Percentiles rank a stretch among this genome's conserved stretches.
Conservation (phyloP, 2,888 invertebrate genomes). For the Aporophyla nigra region DNA sequence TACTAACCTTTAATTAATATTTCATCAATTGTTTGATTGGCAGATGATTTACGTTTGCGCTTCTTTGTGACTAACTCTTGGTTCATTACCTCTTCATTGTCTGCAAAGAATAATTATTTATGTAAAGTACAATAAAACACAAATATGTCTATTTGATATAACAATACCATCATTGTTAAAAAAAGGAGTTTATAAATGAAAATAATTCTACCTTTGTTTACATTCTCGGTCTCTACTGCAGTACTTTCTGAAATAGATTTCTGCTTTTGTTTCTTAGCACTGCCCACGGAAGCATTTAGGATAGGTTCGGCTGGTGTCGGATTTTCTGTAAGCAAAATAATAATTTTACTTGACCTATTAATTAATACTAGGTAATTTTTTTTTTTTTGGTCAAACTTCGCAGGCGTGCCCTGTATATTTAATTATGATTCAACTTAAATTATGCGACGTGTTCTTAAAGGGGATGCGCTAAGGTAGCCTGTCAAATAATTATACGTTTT, state of each 20-base stretch:
- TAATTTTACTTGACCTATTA: background rate
- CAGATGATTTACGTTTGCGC: conserved; percentile 63
- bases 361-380: background rate
- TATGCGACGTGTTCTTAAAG: no score
- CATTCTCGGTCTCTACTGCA: conserved; percentile 6
- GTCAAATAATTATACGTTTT: no score
- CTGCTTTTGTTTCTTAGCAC: conserved; percentile 49
- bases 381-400: background rate
- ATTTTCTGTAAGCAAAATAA: conserved; percentile 38
- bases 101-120: conserved; percentile 31
- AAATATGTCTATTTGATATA: background rate
- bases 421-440: conserved; percentile 2
- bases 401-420: no score
- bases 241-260: conserved; percentile 25
- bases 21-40: conserved; percentile 53
- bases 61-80: conserved; percentile 52
- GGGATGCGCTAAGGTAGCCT: no score
- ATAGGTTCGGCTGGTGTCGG: background rate
- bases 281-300: conserved; percentile 41
- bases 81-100: conserved; percentile 10
- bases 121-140: background rate
- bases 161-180: background rate
- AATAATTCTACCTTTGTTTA: conserved; percentile 39
- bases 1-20: conserved; percentile 54
- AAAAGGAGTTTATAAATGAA: background rate